phyloP scores from a whole-genome alignment of 2,797 vertebrate genomes.

The Pangasius mekongensis region DNA sequence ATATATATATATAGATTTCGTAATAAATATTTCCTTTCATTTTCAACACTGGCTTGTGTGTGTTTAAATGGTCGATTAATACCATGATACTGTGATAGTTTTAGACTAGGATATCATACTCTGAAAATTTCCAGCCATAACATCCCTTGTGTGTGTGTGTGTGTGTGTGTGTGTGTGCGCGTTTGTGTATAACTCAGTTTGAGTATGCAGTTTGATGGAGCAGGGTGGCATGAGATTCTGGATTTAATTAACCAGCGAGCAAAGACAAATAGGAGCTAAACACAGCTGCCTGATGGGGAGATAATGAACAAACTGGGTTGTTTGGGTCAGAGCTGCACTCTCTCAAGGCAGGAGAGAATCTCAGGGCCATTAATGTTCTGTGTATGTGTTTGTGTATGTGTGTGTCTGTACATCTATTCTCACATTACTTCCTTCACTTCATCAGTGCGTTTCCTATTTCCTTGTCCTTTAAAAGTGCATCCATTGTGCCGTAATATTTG shows the following conservation, averaged over 20 bases:
- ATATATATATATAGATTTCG: too few relatives aligned
- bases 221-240: slow-evolving; percentile 57
- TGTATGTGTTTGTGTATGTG: neutral
- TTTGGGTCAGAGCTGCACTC: slow-evolving; percentile 55
- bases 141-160: slow-evolving; percentile 5
- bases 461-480: neutral
- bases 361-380: slow-evolving; percentile 5
- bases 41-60: neutral
- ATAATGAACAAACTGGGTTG: slow-evolving; percentile 69
- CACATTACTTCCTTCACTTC: neutral
- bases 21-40: neutral
- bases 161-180: slow-evolving; percentile 33
- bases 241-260: slow-evolving; percentile 69
- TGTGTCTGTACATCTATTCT: neutral
- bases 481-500: neutral
- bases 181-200: slow-evolving; percentile 12
- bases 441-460: neutral
- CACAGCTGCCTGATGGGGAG: slow-evolving; percentile 61
- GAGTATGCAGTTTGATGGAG: slow-evolving; percentile 53
- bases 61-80: neutral
- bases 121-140: neutral
- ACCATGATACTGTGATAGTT: neutral
- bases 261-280: slow-evolving; percentile 71
- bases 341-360: slow-evolving; percentile 26
- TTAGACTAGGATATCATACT: neutral